A percentile compares a stretch with the other conserved stretches of the same genome.
phyloP scores from a whole-genome alignment of 2,888 invertebrate species.

The Pollenia amentaria region DNA sequence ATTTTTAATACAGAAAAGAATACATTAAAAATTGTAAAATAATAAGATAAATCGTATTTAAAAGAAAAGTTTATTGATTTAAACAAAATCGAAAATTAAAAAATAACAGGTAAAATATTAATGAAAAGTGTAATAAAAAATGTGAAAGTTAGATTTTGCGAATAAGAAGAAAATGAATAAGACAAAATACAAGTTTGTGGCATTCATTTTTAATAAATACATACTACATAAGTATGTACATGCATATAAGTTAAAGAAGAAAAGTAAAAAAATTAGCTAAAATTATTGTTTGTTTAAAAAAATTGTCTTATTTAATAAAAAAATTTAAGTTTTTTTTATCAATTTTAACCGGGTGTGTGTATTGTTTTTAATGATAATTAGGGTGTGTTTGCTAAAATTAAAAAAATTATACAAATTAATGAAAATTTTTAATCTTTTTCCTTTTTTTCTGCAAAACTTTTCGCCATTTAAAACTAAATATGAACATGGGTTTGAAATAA shows the following conservation, averaged over 20 bases:
- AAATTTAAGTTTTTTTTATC: neutral
- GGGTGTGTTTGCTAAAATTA: slow-evolving; percentile 47
- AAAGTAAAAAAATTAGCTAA: slow-evolving; percentile 27
- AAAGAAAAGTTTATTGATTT: slow-evolving; percentile 31
- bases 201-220: neutral
- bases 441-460: neutral
- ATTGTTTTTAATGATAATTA: slow-evolving; percentile 14
- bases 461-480: neutral
- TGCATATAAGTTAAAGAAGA: slow-evolving; percentile 5
- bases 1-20: slow-evolving; percentile 20
- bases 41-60: slow-evolving; percentile 18
- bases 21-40: slow-evolving; percentile 2
- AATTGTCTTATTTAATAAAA: neutral
- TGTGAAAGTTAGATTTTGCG: slow-evolving; percentile 64
- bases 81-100: slow-evolving; percentile 26
- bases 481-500: neutral
- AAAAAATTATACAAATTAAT: neutral
- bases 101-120: slow-evolving; percentile 58
- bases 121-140: slow-evolving; percentile 47
- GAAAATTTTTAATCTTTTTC: neutral
- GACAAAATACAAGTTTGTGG: slow-evolving; percentile 31
- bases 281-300: neutral
- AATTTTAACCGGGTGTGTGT: slow-evolving; percentile 5
- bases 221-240: neutral
- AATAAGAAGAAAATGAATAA: slow-evolving; percentile 37